phyloP scores from a whole-genome alignment of 2,113 vertebrate species.

The Blennius ocellaris region DNA sequence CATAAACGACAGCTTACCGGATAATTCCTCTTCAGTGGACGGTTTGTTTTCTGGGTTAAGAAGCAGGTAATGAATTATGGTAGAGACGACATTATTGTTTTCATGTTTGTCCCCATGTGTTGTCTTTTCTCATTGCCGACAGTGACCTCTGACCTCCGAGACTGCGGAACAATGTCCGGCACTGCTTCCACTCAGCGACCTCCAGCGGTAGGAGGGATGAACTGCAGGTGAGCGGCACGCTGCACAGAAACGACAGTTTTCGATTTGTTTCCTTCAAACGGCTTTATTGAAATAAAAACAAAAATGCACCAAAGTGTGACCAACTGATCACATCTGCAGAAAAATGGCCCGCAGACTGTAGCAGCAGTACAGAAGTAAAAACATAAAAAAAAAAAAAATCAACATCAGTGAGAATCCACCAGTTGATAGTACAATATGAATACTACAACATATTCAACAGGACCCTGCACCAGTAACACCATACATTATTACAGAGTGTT shows the following conservation, averaged over 20 bases:
- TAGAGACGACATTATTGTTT: neutral
- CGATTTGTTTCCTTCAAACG: neutral
- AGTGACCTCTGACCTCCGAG: neutral
- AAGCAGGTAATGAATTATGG: too few relatives aligned
- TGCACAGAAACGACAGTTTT: slow-evolving; percentile 3
- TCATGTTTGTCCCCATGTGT: neutral
- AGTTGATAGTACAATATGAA: slow-evolving; percentile 45
- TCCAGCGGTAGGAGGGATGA: slow-evolving; percentile 53
- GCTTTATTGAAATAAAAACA: neutral
- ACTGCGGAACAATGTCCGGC: too few relatives aligned
- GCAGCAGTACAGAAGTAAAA: neutral
- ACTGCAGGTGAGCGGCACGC: too few relatives aligned
- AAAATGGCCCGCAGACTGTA: neutral
- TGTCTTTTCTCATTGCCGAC: neutral
- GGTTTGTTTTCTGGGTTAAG: neutral
- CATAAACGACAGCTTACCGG: slow-evolving; percentile 13
- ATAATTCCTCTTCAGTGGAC: neutral
- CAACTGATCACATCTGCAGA: slow-evolving; percentile 25
- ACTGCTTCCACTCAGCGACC: neutral
- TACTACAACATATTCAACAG: slow-evolving; percentile 82
- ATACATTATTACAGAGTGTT: too few relatives aligned
- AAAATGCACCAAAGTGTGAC: neutral
- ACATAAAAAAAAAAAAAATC: too few relatives aligned
- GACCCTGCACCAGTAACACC: slow-evolving; percentile 17
- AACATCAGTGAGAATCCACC: neutral